These are phyloP conservation scores for Cotesia chilonis DNA, from an alignment of 1,140 invertebrate species.

Conservation along the genomic window DNA sequence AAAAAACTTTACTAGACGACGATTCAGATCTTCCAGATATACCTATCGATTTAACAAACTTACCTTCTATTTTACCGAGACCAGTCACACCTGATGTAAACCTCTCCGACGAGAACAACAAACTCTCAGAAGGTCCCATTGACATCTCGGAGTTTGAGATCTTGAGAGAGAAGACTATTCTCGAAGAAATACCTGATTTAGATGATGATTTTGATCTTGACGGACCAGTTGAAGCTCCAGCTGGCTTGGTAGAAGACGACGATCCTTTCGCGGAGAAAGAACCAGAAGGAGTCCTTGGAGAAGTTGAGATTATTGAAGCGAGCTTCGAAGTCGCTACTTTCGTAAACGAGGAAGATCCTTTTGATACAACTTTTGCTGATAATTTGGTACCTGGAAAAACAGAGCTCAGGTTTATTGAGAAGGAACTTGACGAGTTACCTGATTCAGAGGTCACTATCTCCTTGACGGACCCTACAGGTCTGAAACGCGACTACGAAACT, in stretches of 20 bases:
- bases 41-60: conserved; percentile 69
- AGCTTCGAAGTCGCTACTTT: conserved; percentile 61
- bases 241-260: conserved; percentile 51
- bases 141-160: conserved; percentile 61
- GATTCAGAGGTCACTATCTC: conserved; percentile 58
- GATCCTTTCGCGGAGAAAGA: conserved; percentile 61
- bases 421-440: conserved; percentile 66
- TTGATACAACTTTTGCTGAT: conserved; percentile 85
- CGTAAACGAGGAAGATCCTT: conserved; percentile 75
- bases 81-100: conserved; percentile 44
- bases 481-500: conserved; percentile 67
- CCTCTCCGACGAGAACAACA: conserved; percentile 20
- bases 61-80: conserved; percentile 61
- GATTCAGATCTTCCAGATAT: conserved; percentile 71
- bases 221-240: conserved; percentile 41
- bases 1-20: conserved; percentile 78
- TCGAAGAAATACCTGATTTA: conserved; percentile 60
- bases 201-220: conserved; percentile 63
- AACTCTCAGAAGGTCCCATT: conserved; percentile 43
- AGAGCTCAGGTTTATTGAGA: conserved; percentile 72
- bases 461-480: conserved; percentile 58
- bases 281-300: conserved; percentile 44
- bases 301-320: conserved; percentile 58
- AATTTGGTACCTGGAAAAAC: conserved; percentile 76
- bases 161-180: conserved; percentile 58